Conservation (phyloP, 2,797 vertebrate genomes). For the Sebastes minor region DNA sequence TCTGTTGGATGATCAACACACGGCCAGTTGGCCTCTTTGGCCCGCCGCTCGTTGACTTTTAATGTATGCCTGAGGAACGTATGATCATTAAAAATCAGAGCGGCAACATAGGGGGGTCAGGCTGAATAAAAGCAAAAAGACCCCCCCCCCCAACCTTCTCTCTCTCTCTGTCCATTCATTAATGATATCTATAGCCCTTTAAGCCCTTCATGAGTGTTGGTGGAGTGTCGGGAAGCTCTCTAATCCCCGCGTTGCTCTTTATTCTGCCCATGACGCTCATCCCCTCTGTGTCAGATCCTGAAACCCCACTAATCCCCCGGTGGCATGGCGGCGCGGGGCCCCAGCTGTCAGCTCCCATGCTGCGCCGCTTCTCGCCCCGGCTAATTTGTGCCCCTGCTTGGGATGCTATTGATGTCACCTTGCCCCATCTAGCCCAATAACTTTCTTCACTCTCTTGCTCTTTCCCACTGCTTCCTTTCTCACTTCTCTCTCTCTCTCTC, state of each 20-base stretch:
- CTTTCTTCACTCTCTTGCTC: constrained; percentile 42
- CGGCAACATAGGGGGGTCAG: not conserved
- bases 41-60: constrained; percentile 61
- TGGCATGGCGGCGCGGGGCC: constrained; percentile 56
- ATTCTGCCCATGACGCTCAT: constrained; percentile 75
- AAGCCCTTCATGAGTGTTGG: constrained; percentile 76
- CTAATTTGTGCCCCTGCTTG: constrained; percentile 77
- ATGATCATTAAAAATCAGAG: constrained; percentile 63
- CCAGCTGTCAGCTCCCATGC: constrained; percentile 76
- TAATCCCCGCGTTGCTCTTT: constrained; percentile 77
- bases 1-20: constrained; percentile 50
- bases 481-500: constrained; percentile 12
- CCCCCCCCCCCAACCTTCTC: constrained; percentile 14
- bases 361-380: constrained; percentile 48
- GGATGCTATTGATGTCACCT: constrained; percentile 73
- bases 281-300: constrained; percentile 74
- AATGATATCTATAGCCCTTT: constrained; percentile 73
- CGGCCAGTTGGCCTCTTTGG: constrained; percentile 34
- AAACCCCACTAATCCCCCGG: constrained; percentile 75
- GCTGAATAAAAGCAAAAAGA: constrained; percentile 42
- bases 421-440: constrained; percentile 58
- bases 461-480: constrained; percentile 35
- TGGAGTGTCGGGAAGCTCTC: constrained; percentile 71
- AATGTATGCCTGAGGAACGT: constrained; percentile 58
- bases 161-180: constrained; percentile 61